Evolutionary conservation across 2,888 invertebrate species (phyloP), one percentile per base, ranked within the genome.

Genomic region (Papilio protenor): DNA sequence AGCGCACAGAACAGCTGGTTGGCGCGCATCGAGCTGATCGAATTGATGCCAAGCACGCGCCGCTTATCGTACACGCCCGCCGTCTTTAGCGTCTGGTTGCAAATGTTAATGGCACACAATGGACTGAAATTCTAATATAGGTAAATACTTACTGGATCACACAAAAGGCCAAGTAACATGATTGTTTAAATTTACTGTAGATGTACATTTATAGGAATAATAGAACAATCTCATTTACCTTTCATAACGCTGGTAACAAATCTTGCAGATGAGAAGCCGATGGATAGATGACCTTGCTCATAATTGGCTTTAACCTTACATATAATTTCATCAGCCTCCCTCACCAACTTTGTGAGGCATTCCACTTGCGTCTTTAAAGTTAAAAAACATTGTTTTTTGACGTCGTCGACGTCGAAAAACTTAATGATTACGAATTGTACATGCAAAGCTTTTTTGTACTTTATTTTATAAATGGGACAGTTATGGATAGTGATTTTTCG

Each of bases 321-420:
- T 80, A 94, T 91, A 23, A 94, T 88, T 73, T 94, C 93, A 80
- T 94, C 94, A 0, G 93, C 93, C 59, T 93, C 93, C 0, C 94
- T 91, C n/a, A 94, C 93, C 77, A 94, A 83, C 2, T 89, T 87
- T 3, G 90, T 90, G 76, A 93, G 79, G 77, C 92, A 92, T 45
- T 90, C 89, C 45, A 86, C 85, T 85, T 92, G 89, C 0, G 87
- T 84, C 91, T 92, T 81, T 0, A 71, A 66, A 40, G 40, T 40
- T 40, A 0, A 40, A 40, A 40, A 40, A 40, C 1, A 40, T n/a
- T n/a, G 5, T 33, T 33, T 33, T 27, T 33, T 8, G 8, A 8
- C 8, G 0, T 8, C 40, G 40, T 40, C 8, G 8, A 40, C 8
- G 5, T 40, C n/a, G n/a, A n/a, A 40, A 40, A 40, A 40, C 40